Evolutionary conservation across 2,113 vertebrate genomes (phyloP).

Genomic region (Salminus brasiliensis): DNA sequence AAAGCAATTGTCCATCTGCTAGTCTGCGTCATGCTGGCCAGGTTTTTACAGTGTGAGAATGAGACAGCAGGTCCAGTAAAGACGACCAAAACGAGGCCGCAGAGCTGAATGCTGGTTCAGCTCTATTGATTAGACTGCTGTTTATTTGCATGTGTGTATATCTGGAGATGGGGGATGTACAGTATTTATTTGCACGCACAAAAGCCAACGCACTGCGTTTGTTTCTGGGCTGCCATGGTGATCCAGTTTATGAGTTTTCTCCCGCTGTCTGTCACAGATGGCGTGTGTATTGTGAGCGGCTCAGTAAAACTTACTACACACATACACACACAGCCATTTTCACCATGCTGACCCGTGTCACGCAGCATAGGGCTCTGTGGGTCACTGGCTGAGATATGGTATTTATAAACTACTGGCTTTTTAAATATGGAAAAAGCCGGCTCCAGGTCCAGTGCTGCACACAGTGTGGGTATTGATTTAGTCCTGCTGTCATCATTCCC

Average conservation of each 20-base stretch:
- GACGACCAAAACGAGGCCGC: slow-evolving; percentile 15
- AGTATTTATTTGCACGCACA: slow-evolving; percentile 45
- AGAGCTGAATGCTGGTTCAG: slow-evolving; percentile 16
- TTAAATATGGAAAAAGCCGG: neutral
- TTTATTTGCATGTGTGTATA: slow-evolving; percentile 35
- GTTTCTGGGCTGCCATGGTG: slow-evolving; percentile 58
- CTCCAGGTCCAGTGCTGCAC: slow-evolving; percentile 42
- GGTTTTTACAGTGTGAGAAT: neutral
- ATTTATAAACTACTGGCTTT: slow-evolving; percentile 12
- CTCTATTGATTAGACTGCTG: slow-evolving; percentile 16
- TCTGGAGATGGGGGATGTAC: slow-evolving; percentile 13
- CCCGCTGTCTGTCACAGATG: slow-evolving; percentile 47
- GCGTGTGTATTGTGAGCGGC: slow-evolving; percentile 15
- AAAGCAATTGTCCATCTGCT: slow-evolving; percentile 28
- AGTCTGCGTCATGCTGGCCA: slow-evolving; percentile 1
- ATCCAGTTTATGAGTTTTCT: slow-evolving; percentile 57
- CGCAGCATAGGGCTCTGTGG: slow-evolving; percentile 7
- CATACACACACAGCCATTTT: slow-evolving; percentile 12
- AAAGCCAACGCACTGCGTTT: slow-evolving; percentile 54
- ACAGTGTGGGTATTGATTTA: slow-evolving; percentile 71
- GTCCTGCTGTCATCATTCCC: slow-evolving; percentile 51
- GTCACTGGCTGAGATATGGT: slow-evolving; percentile 16
- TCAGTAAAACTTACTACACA: neutral
- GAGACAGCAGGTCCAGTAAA: slow-evolving; percentile 16
- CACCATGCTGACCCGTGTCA: slow-evolving; percentile 9